A percentile compares a stretch with the other conserved stretches of the same genome.
Conservation (phyloP, 2,113 vertebrate species). For the Cynocephalus volans region DNA sequence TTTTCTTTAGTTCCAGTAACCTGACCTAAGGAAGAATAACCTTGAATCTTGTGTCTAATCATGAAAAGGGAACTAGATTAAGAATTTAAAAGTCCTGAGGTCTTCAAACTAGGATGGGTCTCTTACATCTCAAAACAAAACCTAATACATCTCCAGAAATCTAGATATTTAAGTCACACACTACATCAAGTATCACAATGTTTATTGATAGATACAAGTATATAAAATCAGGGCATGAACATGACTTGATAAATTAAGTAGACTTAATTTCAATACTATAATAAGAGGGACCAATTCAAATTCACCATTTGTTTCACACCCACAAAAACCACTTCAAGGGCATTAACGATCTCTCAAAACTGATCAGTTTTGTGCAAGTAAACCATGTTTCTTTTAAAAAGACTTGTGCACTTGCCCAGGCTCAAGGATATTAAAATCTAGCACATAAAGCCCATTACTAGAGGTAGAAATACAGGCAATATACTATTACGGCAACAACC, state of each 20-base stretch:
- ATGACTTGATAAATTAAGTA: conserved; percentile 96
- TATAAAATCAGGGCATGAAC: conserved; percentile 96
- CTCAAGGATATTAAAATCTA: conserved; percentile 93
- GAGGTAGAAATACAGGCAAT: conserved; percentile 99
- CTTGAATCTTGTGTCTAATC: background rate
- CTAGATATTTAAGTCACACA: conserved; percentile 81
- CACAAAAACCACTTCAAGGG: conserved; percentile 92
- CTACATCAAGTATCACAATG: conserved; percentile 96
- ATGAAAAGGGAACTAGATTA: background rate
- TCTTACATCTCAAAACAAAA: background rate
- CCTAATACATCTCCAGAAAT: background rate
- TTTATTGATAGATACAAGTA: conserved; percentile 96
- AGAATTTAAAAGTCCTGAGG: background rate
- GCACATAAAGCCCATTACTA: conserved; percentile 95
- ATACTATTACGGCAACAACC: conserved; percentile 94
- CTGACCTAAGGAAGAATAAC: background rate
- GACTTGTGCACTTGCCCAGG: conserved; percentile 93
- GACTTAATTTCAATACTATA: conserved; percentile 94
- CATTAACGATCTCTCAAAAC: conserved; percentile 91
- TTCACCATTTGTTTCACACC: conserved; percentile 92
- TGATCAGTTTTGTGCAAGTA: conserved; percentile 93
- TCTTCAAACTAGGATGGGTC: background rate
- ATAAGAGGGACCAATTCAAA: conserved; percentile 91
- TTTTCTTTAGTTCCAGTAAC: background rate
- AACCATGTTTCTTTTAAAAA: conserved; percentile 92